These are phyloP conservation scores for Acanthochromis polyacanthus DNA, from an alignment of 2,113 vertebrate species.

Conservation along the genomic window DNA sequence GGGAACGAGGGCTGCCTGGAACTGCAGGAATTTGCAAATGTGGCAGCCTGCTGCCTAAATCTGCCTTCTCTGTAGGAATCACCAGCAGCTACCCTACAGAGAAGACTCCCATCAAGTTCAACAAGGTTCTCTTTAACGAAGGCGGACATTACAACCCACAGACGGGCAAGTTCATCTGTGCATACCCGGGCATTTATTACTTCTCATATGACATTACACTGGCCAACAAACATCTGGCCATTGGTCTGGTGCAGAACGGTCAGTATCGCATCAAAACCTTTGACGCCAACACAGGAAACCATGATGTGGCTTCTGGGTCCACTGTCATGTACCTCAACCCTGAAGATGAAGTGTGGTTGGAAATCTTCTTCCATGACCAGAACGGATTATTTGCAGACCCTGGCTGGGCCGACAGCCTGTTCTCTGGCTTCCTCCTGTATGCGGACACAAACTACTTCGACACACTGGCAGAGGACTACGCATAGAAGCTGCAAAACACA, in stretches of 20 bases:
- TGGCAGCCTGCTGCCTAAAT: slow-evolving; percentile 92
- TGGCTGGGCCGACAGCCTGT: slow-evolving; percentile 96
- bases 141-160: slow-evolving; percentile 94
- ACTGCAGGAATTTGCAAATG: slow-evolving; percentile 91
- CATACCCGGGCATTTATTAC: slow-evolving; percentile 95
- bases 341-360: slow-evolving; percentile 98
- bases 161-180: slow-evolving; percentile 96
- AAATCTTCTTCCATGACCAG: slow-evolving; percentile 96
- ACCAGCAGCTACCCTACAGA: slow-evolving; percentile 97
- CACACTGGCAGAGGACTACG: slow-evolving; percentile 90
- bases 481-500: slow-evolving; percentile 46
- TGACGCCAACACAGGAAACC: slow-evolving; percentile 98
- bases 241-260: slow-evolving; percentile 95
- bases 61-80: slow-evolving; percentile 96
- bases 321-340: slow-evolving; percentile 93
- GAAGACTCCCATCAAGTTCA: slow-evolving; percentile 93
- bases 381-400: slow-evolving; percentile 97
- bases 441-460: slow-evolving; percentile 96
- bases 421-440: slow-evolving; percentile 96
- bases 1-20: slow-evolving; percentile 87
- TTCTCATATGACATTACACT: slow-evolving; percentile 98
- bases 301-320: slow-evolving; percentile 95
- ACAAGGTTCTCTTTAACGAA: slow-evolving; percentile 96
- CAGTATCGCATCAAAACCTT: slow-evolving; percentile 96
- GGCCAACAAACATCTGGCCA: slow-evolving; percentile 97